These are phyloP conservation scores for Drosophila helvetica DNA, from an alignment of 2,888 invertebrate genomes.

Conservation along the genomic window DNA sequence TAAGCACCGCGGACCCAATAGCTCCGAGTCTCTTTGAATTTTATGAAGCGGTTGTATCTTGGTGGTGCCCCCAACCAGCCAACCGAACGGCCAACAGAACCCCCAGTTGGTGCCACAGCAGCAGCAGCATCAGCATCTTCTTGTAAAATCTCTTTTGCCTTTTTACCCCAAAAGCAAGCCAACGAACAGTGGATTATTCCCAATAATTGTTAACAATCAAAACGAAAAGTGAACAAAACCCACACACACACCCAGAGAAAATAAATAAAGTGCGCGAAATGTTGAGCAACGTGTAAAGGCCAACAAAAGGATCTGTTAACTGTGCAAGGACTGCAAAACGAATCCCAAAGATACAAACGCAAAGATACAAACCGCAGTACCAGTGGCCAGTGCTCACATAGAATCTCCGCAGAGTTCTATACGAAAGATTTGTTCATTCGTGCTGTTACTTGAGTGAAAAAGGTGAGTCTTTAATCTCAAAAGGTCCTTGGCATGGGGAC, in stretches of 20 bases:
- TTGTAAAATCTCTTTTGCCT: constrained; percentile 50
- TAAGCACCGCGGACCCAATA: constrained; percentile 84
- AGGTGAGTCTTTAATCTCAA: constrained; percentile 62
- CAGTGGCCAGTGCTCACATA: constrained; percentile 58
- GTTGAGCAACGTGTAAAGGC: constrained; percentile 48
- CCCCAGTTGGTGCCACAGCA: constrained; percentile 40
- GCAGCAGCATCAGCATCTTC: constrained; percentile 58
- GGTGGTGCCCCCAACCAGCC: constrained; percentile 71
- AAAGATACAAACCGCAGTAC: constrained; percentile 43
- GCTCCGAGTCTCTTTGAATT: constrained; percentile 84
- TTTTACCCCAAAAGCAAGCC: constrained; percentile 56
- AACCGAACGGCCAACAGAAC: constrained; percentile 52
- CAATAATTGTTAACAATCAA: constrained; percentile 26
- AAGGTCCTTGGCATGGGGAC: constrained; percentile 20
- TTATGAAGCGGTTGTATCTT: constrained; percentile 84
- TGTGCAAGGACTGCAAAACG: constrained; percentile 46
- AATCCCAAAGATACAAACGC: constrained; percentile 26
- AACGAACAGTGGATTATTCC: constrained; percentile 59
- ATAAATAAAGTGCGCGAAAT: constrained; percentile 63
- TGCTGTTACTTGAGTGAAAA: constrained; percentile 66
- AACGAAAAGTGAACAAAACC: constrained; percentile 40
- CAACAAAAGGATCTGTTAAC: constrained; percentile 58
- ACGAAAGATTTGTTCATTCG: constrained; percentile 38
- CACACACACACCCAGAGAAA: constrained; percentile 19
- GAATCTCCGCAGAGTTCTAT: constrained; percentile 47